Evolutionary conservation across 2,113 vertebrate species (phyloP).

Genomic region (Macrotus californicus): DNA sequence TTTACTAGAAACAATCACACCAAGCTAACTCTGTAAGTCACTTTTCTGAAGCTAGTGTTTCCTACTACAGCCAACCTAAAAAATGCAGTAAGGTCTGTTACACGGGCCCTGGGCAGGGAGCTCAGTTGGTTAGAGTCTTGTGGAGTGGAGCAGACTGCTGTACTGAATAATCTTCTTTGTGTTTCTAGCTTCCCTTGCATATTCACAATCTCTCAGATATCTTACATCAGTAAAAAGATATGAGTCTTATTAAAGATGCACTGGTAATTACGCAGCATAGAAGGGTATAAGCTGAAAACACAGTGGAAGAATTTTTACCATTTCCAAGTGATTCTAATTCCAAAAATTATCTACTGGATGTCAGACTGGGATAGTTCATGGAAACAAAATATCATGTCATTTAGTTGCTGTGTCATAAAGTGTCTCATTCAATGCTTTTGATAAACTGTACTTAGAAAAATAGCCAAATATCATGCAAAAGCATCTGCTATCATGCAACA

Average conservation of each 20-base stretch:
- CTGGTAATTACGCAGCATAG: background rate
- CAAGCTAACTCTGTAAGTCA: background rate
- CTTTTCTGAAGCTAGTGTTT: background rate
- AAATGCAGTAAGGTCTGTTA: background rate
- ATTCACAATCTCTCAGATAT: background rate
- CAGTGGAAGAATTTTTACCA: background rate
- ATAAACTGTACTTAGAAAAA: background rate
- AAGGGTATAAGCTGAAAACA: background rate
- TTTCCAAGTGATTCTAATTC: background rate
- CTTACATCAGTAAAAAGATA: background rate
- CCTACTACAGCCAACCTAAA: background rate
- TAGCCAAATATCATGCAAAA: background rate
- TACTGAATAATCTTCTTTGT: background rate
- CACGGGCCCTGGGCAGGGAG: too few relatives aligned
- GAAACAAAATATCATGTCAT: background rate
- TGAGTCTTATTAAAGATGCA: background rate
- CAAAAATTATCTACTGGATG: background rate
- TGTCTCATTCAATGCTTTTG: background rate
- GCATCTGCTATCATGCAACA: conserved; percentile 36
- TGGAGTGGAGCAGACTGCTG: background rate
- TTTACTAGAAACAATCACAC: background rate
- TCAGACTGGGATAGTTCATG: background rate
- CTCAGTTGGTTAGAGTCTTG: background rate
- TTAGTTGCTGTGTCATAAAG: background rate
- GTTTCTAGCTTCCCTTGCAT: background rate